phyloP scores from a whole-genome alignment of 2,797 vertebrate species.

The Hydrolagus colliei region DNA sequence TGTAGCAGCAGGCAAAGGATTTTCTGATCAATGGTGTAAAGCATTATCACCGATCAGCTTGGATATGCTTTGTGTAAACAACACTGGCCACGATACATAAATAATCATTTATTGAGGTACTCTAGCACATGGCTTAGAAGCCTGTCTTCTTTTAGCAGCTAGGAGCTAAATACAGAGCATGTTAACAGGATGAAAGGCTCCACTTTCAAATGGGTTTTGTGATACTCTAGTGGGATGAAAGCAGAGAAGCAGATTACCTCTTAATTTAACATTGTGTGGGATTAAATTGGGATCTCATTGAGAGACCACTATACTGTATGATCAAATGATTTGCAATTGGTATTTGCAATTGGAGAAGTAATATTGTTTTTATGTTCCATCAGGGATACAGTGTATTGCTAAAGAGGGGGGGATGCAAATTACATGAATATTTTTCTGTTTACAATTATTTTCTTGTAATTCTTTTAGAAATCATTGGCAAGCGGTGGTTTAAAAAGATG shows the following conservation, averaged over 20 bases:
- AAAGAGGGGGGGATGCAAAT: too few species aligned
- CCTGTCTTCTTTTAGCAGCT: background rate
- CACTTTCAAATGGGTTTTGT: background rate
- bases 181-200: background rate
- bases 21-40: background rate
- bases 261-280: background rate
- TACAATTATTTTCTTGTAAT: conserved; percentile 34
- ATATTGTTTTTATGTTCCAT: background rate
- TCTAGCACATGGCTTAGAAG: background rate
- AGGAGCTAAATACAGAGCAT: background rate
- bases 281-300: background rate
- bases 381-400: background rate
- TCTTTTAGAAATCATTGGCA: conserved; percentile 35
- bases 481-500: conserved; percentile 27
- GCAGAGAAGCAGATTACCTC: background rate
- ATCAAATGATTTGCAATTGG: background rate
- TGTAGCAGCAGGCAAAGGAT: background rate
- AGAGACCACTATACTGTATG: background rate
- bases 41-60: background rate
- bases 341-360: background rate
- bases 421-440: too few species aligned
- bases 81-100: background rate
- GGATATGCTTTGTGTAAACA: background rate
- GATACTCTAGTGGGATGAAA: background rate
- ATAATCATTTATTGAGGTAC: background rate